These are phyloP conservation scores for Hyppa rectilinea DNA, from an alignment of 2,888 invertebrate species.

Conservation along the genomic window DNA sequence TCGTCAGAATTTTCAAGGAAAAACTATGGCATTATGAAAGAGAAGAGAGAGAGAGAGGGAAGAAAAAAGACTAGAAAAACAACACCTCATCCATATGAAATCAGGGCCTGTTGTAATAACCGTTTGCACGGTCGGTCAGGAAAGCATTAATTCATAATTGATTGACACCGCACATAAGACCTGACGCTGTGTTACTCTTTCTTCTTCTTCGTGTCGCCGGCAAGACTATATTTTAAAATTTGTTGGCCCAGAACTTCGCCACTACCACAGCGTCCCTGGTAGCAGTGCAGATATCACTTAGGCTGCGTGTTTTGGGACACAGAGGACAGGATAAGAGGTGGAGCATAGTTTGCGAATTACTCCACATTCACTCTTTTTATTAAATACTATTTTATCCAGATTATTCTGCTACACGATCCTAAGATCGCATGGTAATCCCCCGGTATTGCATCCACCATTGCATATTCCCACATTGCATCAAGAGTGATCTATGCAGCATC, in stretches of 20 bases:
- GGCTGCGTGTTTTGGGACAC: too few species aligned
- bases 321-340: too few species aligned
- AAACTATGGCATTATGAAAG: background rate
- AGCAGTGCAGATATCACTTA: too few species aligned
- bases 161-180: background rate
- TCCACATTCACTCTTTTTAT: background rate
- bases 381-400: too few species aligned
- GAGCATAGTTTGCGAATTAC: too few species aligned
- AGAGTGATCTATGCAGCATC: constrained; percentile 34
- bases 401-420: background rate
- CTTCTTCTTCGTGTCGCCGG: too few species aligned
- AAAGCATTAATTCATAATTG: background rate
- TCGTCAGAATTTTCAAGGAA: background rate
- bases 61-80: too few species aligned
- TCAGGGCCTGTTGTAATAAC: background rate
- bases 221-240: too few species aligned
- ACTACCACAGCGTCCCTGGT: too few species aligned
- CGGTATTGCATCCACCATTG: background rate
- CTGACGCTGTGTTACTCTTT: background rate
- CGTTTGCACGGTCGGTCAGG: background rate
- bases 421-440: background rate
- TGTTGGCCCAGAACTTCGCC: too few species aligned
- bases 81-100: background rate
- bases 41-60: too few species aligned
- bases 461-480: constrained; percentile 42